Base-by-base conservation (phyloP, 2,888 invertebrate species). In the Odontothrips loti region DNA sequence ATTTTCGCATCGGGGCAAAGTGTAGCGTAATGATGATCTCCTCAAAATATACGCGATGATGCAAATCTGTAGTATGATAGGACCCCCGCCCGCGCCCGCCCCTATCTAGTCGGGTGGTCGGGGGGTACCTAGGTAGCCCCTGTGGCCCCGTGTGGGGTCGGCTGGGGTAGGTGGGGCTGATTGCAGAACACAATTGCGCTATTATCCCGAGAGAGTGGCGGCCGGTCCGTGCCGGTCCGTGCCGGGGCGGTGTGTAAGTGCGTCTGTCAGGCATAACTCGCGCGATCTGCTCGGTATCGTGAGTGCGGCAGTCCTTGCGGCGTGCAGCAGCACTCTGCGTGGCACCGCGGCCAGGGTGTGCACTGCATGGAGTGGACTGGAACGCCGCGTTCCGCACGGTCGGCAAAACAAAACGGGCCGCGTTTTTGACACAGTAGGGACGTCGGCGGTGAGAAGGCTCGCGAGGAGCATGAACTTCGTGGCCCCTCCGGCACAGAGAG, bases 141-240 rank as follows among this genome's bases (percentile, higher is more conserved):
- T 6, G 34, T n/a, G n/a, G n/a, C n/a, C n/a, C 34, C 34, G 34
- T 1, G 68, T 27, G 68, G 68, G 68, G 58, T 43, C 23, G 63
- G 63, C 63, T 17, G 63, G 63, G 68, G 68, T 27, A 10, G 68
- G 68, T 27, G 27, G 23, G 12, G 68, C 68, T 75, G 68, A 75
- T 75, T 75, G 68, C 68, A 75, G 68, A 75, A 75, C 68, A 75
- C 68, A 75, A 75, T 75, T 75, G 68, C 68, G 68, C 68, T 75
- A 75, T 75, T 75, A 75, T 75, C 68, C 68, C 27, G 9, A 10
- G 68, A 75, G 68, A 75, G 68, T 75, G 68, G 68, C 68, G 68
- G 68, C 9, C 10, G 68, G 58, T 11, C 51, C 20, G 51, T 15
- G 58, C 51, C 1, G 68, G 68, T 23, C 68, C 58, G 58, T 15